Percentiles rank a stretch among this genome's conserved stretches.
Conservation (phyloP, 2,113 vertebrate genomes). For the Vulpes lagopus region DNA sequence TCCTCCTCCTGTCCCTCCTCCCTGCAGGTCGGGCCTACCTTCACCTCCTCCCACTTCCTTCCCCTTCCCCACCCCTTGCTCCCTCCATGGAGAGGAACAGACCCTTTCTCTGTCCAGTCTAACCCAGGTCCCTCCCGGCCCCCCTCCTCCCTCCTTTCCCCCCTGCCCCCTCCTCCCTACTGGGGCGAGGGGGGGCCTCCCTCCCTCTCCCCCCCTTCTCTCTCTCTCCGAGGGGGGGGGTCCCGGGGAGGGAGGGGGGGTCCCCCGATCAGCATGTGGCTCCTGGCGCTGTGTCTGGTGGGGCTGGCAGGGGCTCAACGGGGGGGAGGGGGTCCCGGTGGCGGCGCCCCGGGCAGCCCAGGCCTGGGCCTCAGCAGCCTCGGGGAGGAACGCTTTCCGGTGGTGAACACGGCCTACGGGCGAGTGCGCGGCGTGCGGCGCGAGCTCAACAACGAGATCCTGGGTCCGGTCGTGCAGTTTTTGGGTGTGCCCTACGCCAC, state of each 20-base stretch:
- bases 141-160: constrained; percentile 69
- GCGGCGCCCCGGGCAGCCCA: constrained; percentile 82
- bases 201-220: constrained; percentile 76
- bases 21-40: constrained; percentile 64
- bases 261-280: constrained; percentile 84
- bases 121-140: constrained; percentile 64
- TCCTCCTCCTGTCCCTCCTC: neutral
- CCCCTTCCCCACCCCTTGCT: constrained; percentile 78
- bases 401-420: constrained; percentile 94
- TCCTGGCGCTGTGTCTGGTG: constrained; percentile 85
- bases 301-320: constrained; percentile 78
- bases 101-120: constrained; percentile 57
- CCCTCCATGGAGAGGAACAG: constrained; percentile 84
- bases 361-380: constrained; percentile 79
- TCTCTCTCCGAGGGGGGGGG: constrained; percentile 75
- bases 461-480: constrained; percentile 95
- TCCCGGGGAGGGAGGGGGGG: constrained; percentile 65
- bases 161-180: constrained; percentile 72
- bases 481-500: constrained; percentile 95
- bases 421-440: constrained; percentile 93
- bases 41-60: constrained; percentile 58
- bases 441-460: constrained; percentile 95
- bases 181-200: constrained; percentile 74
- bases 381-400: constrained; percentile 90
- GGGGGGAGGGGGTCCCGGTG: constrained; percentile 65